These are phyloP conservation scores for Coptodon bakossiorum DNA, from an alignment of 2,113 vertebrate species.

Conservation along the genomic window DNA sequence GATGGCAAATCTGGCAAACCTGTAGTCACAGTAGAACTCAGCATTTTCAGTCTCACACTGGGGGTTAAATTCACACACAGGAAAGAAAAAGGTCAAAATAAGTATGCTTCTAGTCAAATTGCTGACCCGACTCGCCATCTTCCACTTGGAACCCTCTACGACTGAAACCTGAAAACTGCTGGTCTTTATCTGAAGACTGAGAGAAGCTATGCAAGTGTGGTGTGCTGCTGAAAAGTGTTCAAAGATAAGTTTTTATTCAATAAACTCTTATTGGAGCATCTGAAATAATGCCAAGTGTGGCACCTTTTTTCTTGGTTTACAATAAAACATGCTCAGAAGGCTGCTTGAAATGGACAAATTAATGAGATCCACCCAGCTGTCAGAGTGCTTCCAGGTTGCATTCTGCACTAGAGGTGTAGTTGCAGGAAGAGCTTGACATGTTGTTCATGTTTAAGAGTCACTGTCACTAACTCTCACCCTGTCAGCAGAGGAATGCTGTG, in stretches of 20 bases:
- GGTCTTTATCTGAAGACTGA: background rate
- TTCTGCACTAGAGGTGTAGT: background rate
- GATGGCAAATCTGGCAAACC: background rate
- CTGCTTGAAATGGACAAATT: background rate
- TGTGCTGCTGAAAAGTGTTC: background rate
- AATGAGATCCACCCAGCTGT: background rate
- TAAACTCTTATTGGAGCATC: background rate
- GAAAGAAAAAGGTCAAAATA: background rate
- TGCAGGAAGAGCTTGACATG: background rate
- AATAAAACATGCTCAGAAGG: background rate
- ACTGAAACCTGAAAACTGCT: background rate
- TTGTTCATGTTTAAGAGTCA: conserved; percentile 14
- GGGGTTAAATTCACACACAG: background rate
- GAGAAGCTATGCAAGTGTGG: background rate
- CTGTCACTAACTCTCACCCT: background rate
- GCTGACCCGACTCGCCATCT: background rate
- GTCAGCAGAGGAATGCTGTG: background rate
- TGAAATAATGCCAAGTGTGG: background rate
- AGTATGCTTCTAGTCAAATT: background rate
- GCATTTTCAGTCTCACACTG: background rate
- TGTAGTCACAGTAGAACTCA: rapidly evolving
- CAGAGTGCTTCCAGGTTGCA: background rate
- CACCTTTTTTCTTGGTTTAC: background rate
- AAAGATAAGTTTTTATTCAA: background rate
- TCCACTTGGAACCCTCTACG: background rate